phyloP scores from a whole-genome alignment of 2,888 invertebrate genomes.

The Tridacna crocea region DNA sequence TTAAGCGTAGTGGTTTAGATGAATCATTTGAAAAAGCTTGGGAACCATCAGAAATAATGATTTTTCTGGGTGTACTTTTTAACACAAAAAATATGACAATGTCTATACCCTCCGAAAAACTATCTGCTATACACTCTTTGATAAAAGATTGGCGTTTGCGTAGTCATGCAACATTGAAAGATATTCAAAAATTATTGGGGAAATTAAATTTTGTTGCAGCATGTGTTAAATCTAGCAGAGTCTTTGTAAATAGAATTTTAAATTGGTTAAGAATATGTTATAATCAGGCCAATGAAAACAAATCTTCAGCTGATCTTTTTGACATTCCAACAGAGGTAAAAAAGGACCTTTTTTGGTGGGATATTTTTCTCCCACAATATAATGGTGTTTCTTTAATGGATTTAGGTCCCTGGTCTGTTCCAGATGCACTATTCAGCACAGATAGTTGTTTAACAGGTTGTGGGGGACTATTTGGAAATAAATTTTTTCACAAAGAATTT shows the following conservation, averaged over 20 bases:
- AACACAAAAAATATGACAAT: conserved; percentile 21
- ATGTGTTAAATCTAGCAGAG: conserved; percentile 27
- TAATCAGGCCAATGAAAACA: background rate
- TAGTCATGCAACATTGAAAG: conserved; percentile 21
- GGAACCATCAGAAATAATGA: background rate
- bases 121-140: background rate
- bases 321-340: conserved; percentile 8
- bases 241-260: conserved; percentile 27
- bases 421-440: conserved; percentile 34
- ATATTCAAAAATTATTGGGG: conserved; percentile 33
- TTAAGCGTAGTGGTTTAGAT: background rate
- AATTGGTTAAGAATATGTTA: conserved; percentile 17
- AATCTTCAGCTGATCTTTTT: no score
- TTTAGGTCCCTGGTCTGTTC: conserved; percentile 31
- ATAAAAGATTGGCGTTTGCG: conserved; percentile 20
- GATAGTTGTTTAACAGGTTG: conserved; percentile 39
- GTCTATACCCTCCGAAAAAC: conserved; percentile 23
- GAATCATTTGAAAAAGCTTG: background rate
- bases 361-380: conserved; percentile 36
- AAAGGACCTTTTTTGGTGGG: conserved; percentile 38
- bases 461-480: conserved; percentile 27
- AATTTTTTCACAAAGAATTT: conserved; percentile 27
- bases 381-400: conserved; percentile 41
- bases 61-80: conserved; percentile 4
- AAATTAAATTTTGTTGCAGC: conserved; percentile 42